phyloP scores from a whole-genome alignment of 2,113 vertebrate genomes.

The Thermophis baileyi region DNA sequence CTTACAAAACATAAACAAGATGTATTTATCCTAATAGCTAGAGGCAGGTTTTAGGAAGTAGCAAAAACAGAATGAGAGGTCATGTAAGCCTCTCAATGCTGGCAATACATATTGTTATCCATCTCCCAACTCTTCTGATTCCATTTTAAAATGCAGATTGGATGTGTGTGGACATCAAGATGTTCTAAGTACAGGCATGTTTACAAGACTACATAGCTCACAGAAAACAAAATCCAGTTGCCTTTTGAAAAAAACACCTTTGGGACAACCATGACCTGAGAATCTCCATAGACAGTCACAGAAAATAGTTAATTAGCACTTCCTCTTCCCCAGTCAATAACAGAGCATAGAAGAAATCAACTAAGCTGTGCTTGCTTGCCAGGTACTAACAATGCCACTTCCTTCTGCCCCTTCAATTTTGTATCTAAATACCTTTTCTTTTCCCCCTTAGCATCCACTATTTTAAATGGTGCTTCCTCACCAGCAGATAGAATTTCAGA shows the following conservation, averaged over 20 bases:
- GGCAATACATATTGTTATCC: neutral
- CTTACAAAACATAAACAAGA: neutral
- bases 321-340: neutral
- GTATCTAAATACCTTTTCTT: neutral
- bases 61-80: neutral
- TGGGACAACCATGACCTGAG: neutral
- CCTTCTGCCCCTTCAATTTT: neutral
- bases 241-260: neutral
- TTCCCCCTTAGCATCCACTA: neutral
- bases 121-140: neutral
- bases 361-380: neutral
- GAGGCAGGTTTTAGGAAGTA: neutral
- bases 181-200: neutral
- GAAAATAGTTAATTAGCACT: neutral
- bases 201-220: neutral
- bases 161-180: neutral
- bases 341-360: neutral
- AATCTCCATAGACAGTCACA: neutral
- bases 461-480: neutral
- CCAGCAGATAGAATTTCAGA: neutral
- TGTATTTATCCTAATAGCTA: neutral
- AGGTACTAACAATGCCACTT: neutral
- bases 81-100: neutral
- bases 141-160: neutral
- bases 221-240: neutral